Evolutionary conservation across 2,888 invertebrate genomes (phyloP).

Genomic region (Margaritifera margaritifera): DNA sequence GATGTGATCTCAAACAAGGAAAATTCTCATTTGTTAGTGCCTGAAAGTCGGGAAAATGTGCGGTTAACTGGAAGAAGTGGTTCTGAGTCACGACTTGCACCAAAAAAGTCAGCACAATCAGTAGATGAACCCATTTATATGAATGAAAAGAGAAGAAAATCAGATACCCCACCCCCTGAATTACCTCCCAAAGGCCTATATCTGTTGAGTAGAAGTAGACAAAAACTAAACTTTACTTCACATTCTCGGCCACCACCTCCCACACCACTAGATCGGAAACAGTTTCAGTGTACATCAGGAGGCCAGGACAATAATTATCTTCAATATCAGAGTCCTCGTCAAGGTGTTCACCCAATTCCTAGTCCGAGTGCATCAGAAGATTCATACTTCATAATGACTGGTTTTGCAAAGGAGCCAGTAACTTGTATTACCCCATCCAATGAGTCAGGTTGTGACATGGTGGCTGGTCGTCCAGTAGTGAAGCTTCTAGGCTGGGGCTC

Average conservation of each 20-base stretch:
- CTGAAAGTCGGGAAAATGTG: slow-evolving; percentile 36
- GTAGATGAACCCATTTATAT: slow-evolving; percentile 55
- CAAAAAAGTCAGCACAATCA: no score
- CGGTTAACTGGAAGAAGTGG: slow-evolving; percentile 22
- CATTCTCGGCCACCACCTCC: slow-evolving; percentile 32
- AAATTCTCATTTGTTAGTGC: slow-evolving; percentile 29
- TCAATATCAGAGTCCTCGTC: slow-evolving; percentile 22
- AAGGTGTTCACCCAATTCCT: slow-evolving; percentile 11
- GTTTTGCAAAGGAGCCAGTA: slow-evolving; percentile 35
- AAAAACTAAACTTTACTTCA: slow-evolving; percentile 15
- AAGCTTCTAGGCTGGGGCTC: slow-evolving; percentile 33
- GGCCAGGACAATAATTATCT: slow-evolving; percentile 14
- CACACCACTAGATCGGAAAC: slow-evolving; percentile 28
- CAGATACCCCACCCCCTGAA: slow-evolving; percentile 54
- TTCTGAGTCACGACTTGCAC: slow-evolving; percentile 18
- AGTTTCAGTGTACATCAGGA: not conserved
- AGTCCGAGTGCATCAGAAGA: slow-evolving; percentile 33
- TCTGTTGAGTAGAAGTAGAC: slow-evolving; percentile 42
- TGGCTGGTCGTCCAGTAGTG: slow-evolving; percentile 33
- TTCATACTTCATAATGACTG: slow-evolving; percentile 41
- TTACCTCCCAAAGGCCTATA: slow-evolving; percentile 65
- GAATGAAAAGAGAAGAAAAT: slow-evolving; percentile 42
- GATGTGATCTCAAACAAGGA: slow-evolving; percentile 25
- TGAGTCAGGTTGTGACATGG: slow-evolving; percentile 17
- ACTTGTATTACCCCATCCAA: slow-evolving; percentile 10